Percentiles rank a stretch among this genome's conserved stretches.
phyloP scores from a whole-genome alignment of 2,888 invertebrate genomes.

The Brachypterus glaber region DNA sequence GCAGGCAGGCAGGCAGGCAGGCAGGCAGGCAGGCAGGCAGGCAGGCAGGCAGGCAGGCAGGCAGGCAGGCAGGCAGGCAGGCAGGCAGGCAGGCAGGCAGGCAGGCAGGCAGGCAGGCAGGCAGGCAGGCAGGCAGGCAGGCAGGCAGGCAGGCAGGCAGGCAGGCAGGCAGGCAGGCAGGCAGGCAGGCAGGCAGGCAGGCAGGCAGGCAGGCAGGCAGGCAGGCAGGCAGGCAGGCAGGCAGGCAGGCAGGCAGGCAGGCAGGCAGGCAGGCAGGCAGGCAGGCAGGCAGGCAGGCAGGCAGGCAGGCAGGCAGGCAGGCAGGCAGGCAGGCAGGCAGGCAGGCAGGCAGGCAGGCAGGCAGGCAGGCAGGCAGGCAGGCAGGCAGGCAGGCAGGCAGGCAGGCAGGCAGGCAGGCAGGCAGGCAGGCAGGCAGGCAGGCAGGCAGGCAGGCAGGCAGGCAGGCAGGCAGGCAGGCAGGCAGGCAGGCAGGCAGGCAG shows the following conservation, averaged over 20 bases:
- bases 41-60: constrained; percentile 1
- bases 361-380: constrained; percentile 1
- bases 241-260: constrained; percentile 1
- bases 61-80: constrained; percentile 1
- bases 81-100: constrained; percentile 1
- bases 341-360: background rate
- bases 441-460: constrained; percentile 1
- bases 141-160: constrained; percentile 1
- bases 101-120: constrained; percentile 1
- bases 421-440: background rate
- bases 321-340: constrained; percentile 1
- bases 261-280: background rate
- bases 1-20: constrained; percentile 1
- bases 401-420: constrained; percentile 1
- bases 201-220: constrained; percentile 1
- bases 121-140: constrained; percentile 1
- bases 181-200: background rate
- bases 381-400: background rate
- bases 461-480: constrained; percentile 1
- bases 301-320: background rate
- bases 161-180: constrained; percentile 1
- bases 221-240: background rate
- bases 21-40: constrained; percentile 1
- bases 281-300: constrained; percentile 1
- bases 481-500: constrained; percentile 1